Percentiles rank a stretch among this genome's conserved stretches.
These are phyloP conservation scores for Spodoptera litura DNA, from an alignment of 1,140 invertebrate genomes.

Conservation along the genomic window DNA sequence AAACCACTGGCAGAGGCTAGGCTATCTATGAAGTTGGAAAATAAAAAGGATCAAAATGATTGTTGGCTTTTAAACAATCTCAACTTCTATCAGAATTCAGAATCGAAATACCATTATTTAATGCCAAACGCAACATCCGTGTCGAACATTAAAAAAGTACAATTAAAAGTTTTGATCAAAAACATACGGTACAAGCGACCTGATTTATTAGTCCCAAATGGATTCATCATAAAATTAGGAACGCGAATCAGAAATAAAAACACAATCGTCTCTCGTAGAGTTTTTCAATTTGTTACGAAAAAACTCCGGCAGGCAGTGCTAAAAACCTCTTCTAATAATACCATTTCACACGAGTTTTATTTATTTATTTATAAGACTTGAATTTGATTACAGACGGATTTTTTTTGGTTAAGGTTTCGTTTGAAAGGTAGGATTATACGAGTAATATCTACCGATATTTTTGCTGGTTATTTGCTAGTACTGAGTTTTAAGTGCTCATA, in stretches of 20 bases:
- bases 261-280: conserved; percentile 16
- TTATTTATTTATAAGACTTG: conserved; percentile 18
- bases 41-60: too few relatives aligned
- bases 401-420: too few relatives aligned
- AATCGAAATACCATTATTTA: neutral
- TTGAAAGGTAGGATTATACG: too few relatives aligned
- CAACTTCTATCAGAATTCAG: too few relatives aligned
- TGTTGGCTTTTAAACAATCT: too few relatives aligned
- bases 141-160: conserved; percentile 29
- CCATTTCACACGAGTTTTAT: conserved; percentile 7
- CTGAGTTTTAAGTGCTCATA: too few relatives aligned
- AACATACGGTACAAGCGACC: conserved; percentile 6
- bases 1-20: too few relatives aligned
- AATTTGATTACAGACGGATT: neutral
- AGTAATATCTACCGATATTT: too few relatives aligned
- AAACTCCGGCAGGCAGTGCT: neutral
- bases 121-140: conserved; percentile 17
- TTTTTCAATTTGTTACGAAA: conserved; percentile 44
- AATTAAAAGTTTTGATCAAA: conserved; percentile 41
- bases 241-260: conserved; percentile 20
- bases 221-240: conserved; percentile 43
- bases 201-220: conserved; percentile 42
- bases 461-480: too few relatives aligned
- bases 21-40: too few relatives aligned
- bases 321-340: conserved; percentile 32